Evolutionary conservation across 2,888 invertebrate species (phyloP), one percentile per base, ranked within the genome.

Genomic region (Seira musarum): DNA sequence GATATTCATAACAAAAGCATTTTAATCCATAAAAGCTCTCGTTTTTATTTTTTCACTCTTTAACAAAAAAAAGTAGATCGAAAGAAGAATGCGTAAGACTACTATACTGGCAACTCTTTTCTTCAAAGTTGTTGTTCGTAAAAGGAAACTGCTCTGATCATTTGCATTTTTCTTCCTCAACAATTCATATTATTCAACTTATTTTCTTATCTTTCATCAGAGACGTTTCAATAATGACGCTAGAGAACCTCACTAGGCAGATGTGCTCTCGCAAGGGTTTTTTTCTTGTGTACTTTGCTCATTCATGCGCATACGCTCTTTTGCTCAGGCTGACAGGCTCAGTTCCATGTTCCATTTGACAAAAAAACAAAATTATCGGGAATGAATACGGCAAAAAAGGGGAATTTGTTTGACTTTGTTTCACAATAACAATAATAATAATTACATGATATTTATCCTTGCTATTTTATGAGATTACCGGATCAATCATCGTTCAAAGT

Each of bases 401-500:
- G 8, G 8, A 30, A 30, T 5, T 30, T 5, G 30, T 60, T 21
- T 21, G 22, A 60, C 53, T 53, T 15, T n/a, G n/a, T 60, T 30
- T 30, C 60, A 8, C 57, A 13, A 21, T 60, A 2, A 8, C 8
- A 30, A 30, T 60, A 19, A 60, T 60, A 21, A 60, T 21, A 13
- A 2, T 8, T 21, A 60, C 22, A 60, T 22, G 21, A 60, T 60
- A 60, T 15, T 60, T 60, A 60, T 60, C 60, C 8, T 60, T 60
- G 60, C n/a, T 53, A 53, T 60, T 60, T 60, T 21, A 46, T 79
- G 72, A 79, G 79, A 79, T 79, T 63, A 73, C 24, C 49, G 60
- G 61, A 67, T 73, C 66, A 79, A 72, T 78, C 71, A 69, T 30
- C 30, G 24, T 30, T 30, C 19, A 13, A 61, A 19, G 64, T 64